These are phyloP conservation scores for Cephus cinctus DNA, from an alignment of 1,140 invertebrate species.

Conservation along the genomic window DNA sequence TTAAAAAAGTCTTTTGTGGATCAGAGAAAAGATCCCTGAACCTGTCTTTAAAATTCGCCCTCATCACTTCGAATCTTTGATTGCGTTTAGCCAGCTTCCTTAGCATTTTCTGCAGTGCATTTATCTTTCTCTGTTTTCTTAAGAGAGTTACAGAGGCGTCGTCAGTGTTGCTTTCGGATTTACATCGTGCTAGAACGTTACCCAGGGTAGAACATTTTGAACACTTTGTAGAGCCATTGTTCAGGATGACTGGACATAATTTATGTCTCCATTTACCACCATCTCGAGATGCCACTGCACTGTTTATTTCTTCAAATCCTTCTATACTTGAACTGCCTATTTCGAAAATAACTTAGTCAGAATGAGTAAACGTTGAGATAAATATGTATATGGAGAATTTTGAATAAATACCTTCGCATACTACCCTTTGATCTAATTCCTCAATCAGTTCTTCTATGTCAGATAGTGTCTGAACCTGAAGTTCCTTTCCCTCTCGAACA, in stretches of 20 bases:
- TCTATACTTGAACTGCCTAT: constrained; percentile 14
- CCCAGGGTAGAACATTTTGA: constrained; percentile 37
- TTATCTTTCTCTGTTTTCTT: constrained; percentile 22
- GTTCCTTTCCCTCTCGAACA: constrained; percentile 30
- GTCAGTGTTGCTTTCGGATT: constrained; percentile 8
- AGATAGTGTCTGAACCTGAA: constrained; percentile 27
- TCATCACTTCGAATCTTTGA: constrained; percentile 13
- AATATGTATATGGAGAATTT: neutral
- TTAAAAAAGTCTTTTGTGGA: constrained; percentile 7
- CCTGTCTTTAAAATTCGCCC: constrained; percentile 11
- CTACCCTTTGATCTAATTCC: constrained; percentile 40
- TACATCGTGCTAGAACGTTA: constrained; percentile 7
- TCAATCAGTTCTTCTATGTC: constrained; percentile 47
- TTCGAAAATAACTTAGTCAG: neutral
- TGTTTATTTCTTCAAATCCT: constrained; percentile 21
- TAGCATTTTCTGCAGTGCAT: constrained; percentile 21
- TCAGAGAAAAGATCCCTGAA: constrained; percentile 1
- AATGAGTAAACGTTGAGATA: neutral
- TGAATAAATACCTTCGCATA: constrained; percentile 39
- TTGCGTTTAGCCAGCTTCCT: constrained; percentile 18
- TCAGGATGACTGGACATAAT: constrained; percentile 41
- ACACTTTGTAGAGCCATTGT: constrained; percentile 33
- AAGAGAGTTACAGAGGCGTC: constrained; percentile 14
- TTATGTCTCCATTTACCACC: constrained; percentile 43
- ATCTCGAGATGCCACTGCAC: constrained; percentile 31